phyloP scores from a whole-genome alignment of 2,113 vertebrate species.

The Grus americana region DNA sequence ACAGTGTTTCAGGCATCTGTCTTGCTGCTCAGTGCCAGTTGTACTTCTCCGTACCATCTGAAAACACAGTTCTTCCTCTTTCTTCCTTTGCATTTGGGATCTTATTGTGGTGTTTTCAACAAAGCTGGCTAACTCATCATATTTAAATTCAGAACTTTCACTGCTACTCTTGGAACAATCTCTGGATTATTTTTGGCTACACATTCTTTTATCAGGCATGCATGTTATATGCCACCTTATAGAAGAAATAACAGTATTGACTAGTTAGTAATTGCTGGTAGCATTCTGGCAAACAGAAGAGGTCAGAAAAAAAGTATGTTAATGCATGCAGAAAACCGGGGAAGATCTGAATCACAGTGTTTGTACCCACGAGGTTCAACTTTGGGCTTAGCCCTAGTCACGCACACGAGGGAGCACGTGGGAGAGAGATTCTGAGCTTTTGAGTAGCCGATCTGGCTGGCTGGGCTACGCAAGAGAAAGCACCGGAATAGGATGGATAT shows the following conservation, averaged over 20 bases:
- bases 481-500: neutral
- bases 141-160: neutral
- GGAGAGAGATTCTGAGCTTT: neutral
- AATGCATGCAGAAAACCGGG: neutral
- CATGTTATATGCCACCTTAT: neutral
- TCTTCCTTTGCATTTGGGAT: neutral
- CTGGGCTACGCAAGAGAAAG: neutral
- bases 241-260: neutral
- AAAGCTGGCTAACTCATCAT: neutral
- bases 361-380: neutral
- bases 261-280: neutral
- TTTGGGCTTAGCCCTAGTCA: neutral
- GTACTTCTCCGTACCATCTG: neutral
- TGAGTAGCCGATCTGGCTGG: neutral
- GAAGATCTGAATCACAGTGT: neutral
- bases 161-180: neutral
- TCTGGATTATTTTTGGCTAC: neutral
- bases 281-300: neutral
- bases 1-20: neutral
- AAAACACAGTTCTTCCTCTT: neutral
- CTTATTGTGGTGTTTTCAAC: neutral
- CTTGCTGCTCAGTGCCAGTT: neutral
- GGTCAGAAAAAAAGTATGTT: neutral
- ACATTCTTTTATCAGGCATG: neutral
- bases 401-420: accelerated